Conservation (phyloP, 2,113 vertebrate genomes). For the Phylloscopus trochiloides region DNA sequence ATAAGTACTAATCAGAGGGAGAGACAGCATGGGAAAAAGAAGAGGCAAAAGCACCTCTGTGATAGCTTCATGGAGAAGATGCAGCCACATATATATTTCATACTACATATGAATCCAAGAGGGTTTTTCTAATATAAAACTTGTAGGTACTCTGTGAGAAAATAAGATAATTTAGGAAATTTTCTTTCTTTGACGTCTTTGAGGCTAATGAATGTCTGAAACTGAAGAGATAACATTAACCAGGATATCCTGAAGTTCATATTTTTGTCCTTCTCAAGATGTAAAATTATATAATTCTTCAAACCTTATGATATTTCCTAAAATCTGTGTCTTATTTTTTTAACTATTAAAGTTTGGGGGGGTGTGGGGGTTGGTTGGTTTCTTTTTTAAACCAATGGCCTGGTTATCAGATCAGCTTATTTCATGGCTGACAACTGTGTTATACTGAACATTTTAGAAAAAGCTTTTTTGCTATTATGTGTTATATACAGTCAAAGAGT, state of each 20-base stretch:
- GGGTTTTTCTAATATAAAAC: background rate
- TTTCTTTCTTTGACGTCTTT: background rate
- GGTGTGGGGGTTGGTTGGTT: no score
- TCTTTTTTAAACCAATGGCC: background rate
- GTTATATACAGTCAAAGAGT: background rate
- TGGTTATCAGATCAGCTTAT: background rate
- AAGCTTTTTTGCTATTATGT: background rate
- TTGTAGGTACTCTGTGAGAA: background rate
- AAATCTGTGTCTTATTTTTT: background rate
- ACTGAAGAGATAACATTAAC: background rate
- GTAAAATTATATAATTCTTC: background rate
- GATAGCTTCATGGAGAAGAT: no score
- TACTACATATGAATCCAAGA: background rate
- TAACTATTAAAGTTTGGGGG: fast-evolving
- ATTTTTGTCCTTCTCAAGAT: background rate
- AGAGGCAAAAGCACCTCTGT: background rate
- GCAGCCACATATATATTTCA: background rate
- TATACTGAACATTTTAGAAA: background rate
- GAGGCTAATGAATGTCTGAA: background rate
- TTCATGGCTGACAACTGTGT: background rate
- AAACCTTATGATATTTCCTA: background rate
- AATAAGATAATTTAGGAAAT: background rate
- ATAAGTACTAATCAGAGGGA: background rate
- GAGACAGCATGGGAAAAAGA: background rate
- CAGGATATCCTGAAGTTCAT: background rate